Evolutionary conservation across 2,888 invertebrate genomes (phyloP).

Genomic region (Macrophya annulata): DNA sequence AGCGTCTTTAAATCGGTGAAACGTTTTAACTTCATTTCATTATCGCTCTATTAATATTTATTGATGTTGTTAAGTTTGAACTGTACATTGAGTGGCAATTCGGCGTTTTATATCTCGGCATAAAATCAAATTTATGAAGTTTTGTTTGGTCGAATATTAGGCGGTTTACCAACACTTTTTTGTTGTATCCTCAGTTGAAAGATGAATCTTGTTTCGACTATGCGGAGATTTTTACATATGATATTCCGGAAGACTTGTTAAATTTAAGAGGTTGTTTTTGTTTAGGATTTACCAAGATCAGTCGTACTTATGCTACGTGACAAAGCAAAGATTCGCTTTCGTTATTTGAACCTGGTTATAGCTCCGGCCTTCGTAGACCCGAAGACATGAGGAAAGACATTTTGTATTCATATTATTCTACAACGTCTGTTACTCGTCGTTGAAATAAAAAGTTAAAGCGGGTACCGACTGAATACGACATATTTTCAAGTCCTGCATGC

Average conservation of each 20-base stretch:
- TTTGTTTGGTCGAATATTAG: not conserved
- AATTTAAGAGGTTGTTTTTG: not conserved
- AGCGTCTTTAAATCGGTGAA: not conserved
- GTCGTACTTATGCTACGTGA: conserved; percentile 13
- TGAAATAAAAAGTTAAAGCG: conserved; percentile 13
- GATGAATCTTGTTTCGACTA: not conserved
- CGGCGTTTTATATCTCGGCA: not conserved
- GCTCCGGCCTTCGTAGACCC: not conserved
- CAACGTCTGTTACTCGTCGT: conserved; percentile 5
- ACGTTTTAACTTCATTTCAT: not conserved
- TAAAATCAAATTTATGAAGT: not conserved
- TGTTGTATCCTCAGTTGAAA: not conserved
- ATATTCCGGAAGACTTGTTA: not conserved
- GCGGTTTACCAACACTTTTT: not conserved
- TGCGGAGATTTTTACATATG: not conserved
- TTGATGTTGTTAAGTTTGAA: not conserved
- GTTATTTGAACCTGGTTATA: not conserved
- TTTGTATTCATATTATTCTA: conserved; percentile 41
- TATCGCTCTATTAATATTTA: not conserved
- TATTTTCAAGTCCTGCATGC: not conserved
- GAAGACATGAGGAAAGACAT: conserved; percentile 9
- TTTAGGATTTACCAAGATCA: not conserved
- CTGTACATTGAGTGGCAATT: not conserved
- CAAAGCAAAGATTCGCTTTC: conserved; percentile 11
- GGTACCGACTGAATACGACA: not conserved